Evolutionary conservation across 37 sponge, comb jelly and placozoan genomes (phyloP).

Genomic region (Eunapius fragilis): DNA sequence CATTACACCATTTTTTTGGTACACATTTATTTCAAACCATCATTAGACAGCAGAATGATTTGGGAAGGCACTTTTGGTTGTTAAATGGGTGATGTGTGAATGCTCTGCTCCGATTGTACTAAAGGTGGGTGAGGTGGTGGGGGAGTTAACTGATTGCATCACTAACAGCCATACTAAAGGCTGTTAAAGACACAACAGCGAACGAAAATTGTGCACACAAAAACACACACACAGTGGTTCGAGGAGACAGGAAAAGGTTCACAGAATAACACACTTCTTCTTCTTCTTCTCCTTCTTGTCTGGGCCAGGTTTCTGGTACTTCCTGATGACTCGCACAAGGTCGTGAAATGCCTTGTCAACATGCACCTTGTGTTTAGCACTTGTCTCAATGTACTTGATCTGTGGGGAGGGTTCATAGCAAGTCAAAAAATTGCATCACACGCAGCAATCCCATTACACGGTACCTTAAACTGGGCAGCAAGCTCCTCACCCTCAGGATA

Average conservation of each 20-base stretch:
- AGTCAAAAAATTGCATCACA: background rate
- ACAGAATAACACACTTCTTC: conserved; percentile 56
- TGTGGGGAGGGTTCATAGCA: conserved; percentile 2
- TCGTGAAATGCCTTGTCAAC: conserved; percentile 93
- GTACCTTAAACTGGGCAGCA: conserved; percentile 27
- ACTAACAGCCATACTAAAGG: background rate
- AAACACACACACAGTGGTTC: background rate
- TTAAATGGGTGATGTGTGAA: background rate
- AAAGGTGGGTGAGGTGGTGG: background rate
- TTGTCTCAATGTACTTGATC: conserved; percentile 87
- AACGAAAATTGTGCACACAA: conserved; percentile 7
- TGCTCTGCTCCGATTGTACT: background rate
- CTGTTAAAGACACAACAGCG: background rate
- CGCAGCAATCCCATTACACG: background rate
- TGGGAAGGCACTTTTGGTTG: background rate
- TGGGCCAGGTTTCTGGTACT: conserved; percentile 58
- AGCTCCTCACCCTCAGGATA: conserved; percentile 23
- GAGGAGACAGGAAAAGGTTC: background rate
- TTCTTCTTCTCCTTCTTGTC: conserved; percentile 50
- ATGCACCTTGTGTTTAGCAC: conserved; percentile 87
- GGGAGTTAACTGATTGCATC: background rate
- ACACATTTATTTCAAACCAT: conserved; percentile 6
- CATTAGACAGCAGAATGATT: conserved; percentile 2
- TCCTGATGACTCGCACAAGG: conserved; percentile 81
- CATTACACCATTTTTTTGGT: background rate